Conservation (phyloP, 2,797 vertebrate species). For the Gephyroberyx darwinii region DNA sequence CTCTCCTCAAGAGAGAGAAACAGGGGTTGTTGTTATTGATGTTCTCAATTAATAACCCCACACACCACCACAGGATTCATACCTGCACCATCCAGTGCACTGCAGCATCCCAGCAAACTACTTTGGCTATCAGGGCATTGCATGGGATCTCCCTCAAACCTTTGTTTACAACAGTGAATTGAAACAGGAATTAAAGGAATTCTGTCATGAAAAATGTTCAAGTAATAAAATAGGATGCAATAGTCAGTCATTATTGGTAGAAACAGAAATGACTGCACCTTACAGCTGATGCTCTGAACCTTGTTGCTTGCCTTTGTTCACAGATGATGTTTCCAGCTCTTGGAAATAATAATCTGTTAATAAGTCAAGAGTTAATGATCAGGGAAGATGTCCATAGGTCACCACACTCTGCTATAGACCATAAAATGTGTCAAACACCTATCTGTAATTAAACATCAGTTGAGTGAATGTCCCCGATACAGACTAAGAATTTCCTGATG, state of each 20-base stretch:
- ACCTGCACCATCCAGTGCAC: conserved; percentile 21
- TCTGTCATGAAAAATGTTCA: not conserved
- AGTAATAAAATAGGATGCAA: not conserved
- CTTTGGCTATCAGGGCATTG: conserved; percentile 9
- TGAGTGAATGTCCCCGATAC: conserved; percentile 26
- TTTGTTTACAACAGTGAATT: conserved; percentile 1
- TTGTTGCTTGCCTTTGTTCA: not conserved
- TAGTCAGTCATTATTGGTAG: not conserved
- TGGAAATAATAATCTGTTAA: conserved; percentile 32
- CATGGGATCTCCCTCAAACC: conserved; percentile 1
- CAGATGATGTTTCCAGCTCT: conserved; percentile 2
- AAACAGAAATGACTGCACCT: not conserved
- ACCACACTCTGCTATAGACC: not conserved
- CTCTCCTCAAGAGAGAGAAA: conserved; percentile 71
- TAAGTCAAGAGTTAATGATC: conserved; percentile 37
- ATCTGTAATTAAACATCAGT: conserved; percentile 55
- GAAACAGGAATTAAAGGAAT: not conserved
- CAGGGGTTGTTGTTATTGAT: conserved; percentile 80
- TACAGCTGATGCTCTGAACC: conserved; percentile 1
- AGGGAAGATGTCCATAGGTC: not conserved
- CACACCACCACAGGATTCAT: conserved; percentile 59
- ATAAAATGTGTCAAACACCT: conserved; percentile 29
- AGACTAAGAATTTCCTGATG: conserved; percentile 43
- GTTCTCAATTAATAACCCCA: conserved; percentile 80
- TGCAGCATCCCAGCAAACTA: conserved; percentile 37